Evolutionary conservation across 2,113 vertebrate genomes (phyloP), one percentile per base, ranked within the genome.

Genomic region (Tragelaphus scriptus): DNA sequence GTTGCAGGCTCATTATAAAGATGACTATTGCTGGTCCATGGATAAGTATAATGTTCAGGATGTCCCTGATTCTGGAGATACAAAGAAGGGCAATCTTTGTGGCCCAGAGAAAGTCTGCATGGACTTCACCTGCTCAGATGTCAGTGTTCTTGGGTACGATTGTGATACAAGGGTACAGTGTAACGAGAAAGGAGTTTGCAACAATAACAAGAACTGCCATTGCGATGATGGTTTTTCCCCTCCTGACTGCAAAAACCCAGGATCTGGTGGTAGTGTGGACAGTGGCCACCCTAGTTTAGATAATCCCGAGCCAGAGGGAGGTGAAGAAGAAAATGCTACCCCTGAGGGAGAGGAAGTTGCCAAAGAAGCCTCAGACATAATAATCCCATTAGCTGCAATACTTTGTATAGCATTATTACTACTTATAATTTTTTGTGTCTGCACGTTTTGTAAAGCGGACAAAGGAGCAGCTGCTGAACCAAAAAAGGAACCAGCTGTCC

Each of bases 241-340:
- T 1, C 99, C 99, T 1, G 1, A 85, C 75, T 99, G 99, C 55
- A 61, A 47, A 53, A 65, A 1, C 1, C 0, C 51, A 0, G 99
- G 99, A 25, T 53, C 26, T 40, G 99, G 99, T n/a, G 99, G 99
- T 28, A 99, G 99, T 87, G 19, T 99, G 13, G 98, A 99, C 97
- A 99, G 99, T 3, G 99, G 99, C 6, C 98, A 99, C 6, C 32
- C 95, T 92, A 0, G 0, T n/a, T 0, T 0, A 6, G 0, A 6
- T 14, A 0, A 0, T 36, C 2, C 3, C 2, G 2, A 0, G 23
- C 3, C 14, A 17, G 6, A 6, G 0, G 3, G 2, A 85, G 12
- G 1, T 53, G 11, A 1, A 9, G 5, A 19, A 21, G 8, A 2
- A 36, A 71, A 36, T 71, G 5, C 8, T 11, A 71, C 65, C n/a